Conservation (phyloP, 2,888 invertebrate species). For the Megastigmus dorsalis region DNA sequence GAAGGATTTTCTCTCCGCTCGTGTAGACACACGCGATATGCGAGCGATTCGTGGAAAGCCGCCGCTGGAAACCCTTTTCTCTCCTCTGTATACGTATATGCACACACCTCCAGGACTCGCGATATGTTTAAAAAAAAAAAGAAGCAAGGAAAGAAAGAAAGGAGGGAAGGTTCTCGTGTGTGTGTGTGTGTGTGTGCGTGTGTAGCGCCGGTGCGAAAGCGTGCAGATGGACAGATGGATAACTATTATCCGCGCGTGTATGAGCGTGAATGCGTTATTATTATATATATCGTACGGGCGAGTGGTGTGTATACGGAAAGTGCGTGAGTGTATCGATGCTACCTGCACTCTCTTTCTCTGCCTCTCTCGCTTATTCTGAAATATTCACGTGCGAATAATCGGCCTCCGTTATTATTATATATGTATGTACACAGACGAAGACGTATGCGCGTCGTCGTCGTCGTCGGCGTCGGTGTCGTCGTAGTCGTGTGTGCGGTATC, state of each 20-base stretch:
- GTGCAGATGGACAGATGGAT: not conserved
- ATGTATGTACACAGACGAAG: not conserved
- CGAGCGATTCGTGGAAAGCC: slow-evolving; percentile 18
- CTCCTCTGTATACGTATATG: too few species aligned
- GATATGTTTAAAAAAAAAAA: too few species aligned
- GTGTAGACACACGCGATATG: not conserved
- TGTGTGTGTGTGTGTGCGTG: not conserved
- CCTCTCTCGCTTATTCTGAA: slow-evolving; percentile 53
- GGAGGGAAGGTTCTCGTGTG: not conserved
- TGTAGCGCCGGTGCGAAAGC: not conserved
- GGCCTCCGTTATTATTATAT: slow-evolving; percentile 18
- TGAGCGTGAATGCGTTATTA: slow-evolving; percentile 9
- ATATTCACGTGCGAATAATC: slow-evolving; percentile 58
- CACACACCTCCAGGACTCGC: too few species aligned
- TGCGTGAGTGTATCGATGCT: slow-evolving; percentile 56
- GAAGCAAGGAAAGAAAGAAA: too few species aligned
- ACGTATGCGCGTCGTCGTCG: not conserved
- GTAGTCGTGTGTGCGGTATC: not conserved
- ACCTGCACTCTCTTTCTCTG: slow-evolving; percentile 14
- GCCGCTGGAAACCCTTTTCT: slow-evolving; percentile 11
- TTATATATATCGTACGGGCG: not conserved
- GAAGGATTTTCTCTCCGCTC: slow-evolving; percentile 22
- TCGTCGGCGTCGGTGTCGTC: not conserved
- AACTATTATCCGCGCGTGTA: not conserved
- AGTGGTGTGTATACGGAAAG: not conserved